Evolutionary conservation across 35 echinoderm and acorn worm genomes (phyloP), one percentile per base, ranked within the genome.

Genomic region (Lytechinus pictus): DNA sequence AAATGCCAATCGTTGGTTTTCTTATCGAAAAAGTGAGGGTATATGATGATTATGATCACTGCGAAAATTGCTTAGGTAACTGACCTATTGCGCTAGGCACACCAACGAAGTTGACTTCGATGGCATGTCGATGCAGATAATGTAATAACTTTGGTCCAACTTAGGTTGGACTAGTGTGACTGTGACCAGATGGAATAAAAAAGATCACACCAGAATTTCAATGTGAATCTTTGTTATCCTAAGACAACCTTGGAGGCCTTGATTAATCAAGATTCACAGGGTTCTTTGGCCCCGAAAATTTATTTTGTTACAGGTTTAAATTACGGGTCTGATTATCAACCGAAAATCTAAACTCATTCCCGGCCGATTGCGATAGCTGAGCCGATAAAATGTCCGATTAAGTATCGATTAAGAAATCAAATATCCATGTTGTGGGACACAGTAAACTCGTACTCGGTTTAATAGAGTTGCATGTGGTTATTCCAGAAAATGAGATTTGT

Each of bases 341-440:
- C 66, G 66, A 79, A 79, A 79, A 79, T 79, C 66, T 79, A 79
- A n/a, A 79, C 66, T n/a, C 66, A 79, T 24, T 14, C 21, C 66
- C n/a, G 66, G 66, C 66, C 66, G 66, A 79, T 79, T 16, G 66
- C 66, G 66, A 79, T 79, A 79, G 21, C 66, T 79, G 12, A n/a
- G 16, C 21, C 66, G 21, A 79, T 79, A 79, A 24, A n/a, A 24
- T 79, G 4, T 79, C 66, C 19, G 66, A 79, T 79, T 79, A 24
- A 79, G 66, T 79, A 79, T 79, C 66, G 66, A 79, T 79, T 79
- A 24, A 79, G 66, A 79, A 79, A 79, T 79, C 66, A 79, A 79
- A 79, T 79, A 19, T 0, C n/a, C 66, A n/a, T 79, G 66, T 79
- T 79, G 16, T 79, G 16, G 6, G n/a, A 24, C 66, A 19, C 21